Evolutionary conservation across 1,140 invertebrate species (phyloP).

Genomic region (Heliconius congener): DNA sequence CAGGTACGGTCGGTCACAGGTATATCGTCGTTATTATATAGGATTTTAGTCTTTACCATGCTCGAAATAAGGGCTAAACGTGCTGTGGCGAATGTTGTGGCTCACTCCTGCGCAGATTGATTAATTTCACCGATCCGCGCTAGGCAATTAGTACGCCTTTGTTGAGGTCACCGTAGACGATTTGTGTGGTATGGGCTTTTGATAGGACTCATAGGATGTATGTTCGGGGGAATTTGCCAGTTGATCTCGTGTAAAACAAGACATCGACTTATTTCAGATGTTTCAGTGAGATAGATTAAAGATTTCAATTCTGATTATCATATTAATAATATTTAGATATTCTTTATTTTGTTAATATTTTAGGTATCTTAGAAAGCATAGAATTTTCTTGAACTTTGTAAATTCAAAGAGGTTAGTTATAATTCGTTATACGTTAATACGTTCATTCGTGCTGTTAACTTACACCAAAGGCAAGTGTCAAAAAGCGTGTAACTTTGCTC

Average conservation of each 20-base stretch:
- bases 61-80: slow-evolving; percentile 1
- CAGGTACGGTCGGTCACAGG: slow-evolving; percentile 54
- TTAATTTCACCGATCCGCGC: slow-evolving; percentile 74
- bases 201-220: slow-evolving; percentile 18
- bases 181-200: slow-evolving; percentile 38
- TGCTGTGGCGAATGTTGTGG: neutral
- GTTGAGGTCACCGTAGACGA: slow-evolving; percentile 49
- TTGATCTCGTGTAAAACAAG: neutral
- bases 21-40: slow-evolving; percentile 14
- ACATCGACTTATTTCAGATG: neutral
- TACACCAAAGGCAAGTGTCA: slow-evolving; percentile 26
- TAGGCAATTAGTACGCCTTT: slow-evolving; percentile 71
- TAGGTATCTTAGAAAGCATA: neutral
- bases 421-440: slow-evolving; percentile 16
- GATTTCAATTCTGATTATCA: neutral
- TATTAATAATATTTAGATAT: no score
- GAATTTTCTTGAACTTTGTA: neutral
- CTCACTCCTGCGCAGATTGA: slow-evolving; percentile 62
- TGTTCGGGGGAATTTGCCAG: neutral
- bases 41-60: slow-evolving; percentile 5
- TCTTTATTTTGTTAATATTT: neutral
- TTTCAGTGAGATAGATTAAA: neutral
- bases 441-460: slow-evolving; percentile 22
- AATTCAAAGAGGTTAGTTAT: neutral
- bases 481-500: slow-evolving; percentile 56